Evolutionary conservation across 2,797 vertebrate genomes (phyloP).

Genomic region (Anguilla obscura): DNA sequence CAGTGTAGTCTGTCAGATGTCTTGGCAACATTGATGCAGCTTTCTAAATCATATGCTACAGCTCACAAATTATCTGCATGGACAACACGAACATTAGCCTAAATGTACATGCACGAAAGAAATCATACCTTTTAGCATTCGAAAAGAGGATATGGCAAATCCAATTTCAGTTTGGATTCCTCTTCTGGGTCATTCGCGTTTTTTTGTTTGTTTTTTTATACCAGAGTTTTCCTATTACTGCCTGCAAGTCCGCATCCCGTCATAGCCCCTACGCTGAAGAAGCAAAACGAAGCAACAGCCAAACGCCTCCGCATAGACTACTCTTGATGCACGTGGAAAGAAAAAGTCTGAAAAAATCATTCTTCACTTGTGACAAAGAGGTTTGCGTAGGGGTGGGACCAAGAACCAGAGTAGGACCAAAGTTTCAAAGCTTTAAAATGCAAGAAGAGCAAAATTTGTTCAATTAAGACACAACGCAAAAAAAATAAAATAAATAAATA

Average conservation of each 20-base stretch:
- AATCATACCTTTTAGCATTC: conserved; percentile 32
- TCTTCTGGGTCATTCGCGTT: conserved; percentile 9
- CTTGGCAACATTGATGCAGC: neutral
- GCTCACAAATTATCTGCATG: neutral
- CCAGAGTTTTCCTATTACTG: conserved; percentile 6
- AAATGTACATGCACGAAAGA: neutral
- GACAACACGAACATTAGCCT: conserved; percentile 8
- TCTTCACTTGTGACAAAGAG: conserved; percentile 12
- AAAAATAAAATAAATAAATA: too few relatives aligned
- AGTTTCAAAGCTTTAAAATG: neutral
- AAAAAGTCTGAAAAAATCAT: conserved; percentile 21
- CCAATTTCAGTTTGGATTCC: neutral
- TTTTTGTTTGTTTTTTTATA: conserved; percentile 22
- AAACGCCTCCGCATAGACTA: conserved; percentile 17
- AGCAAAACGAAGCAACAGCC: conserved; percentile 12
- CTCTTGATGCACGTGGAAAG: conserved; percentile 16
- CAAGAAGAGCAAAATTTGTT: neutral
- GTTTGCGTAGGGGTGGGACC: conserved; percentile 3
- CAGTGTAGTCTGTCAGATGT: neutral
- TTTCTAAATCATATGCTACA: neutral
- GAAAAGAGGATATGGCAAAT: conserved; percentile 14
- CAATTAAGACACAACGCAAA: neutral
- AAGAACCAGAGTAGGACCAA: neutral
- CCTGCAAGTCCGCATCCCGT: conserved; percentile 4
- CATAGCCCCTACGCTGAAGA: conserved; percentile 23